Evolutionary conservation across 2,888 invertebrate genomes (phyloP).

Genomic region (Brachycybe producta): DNA sequence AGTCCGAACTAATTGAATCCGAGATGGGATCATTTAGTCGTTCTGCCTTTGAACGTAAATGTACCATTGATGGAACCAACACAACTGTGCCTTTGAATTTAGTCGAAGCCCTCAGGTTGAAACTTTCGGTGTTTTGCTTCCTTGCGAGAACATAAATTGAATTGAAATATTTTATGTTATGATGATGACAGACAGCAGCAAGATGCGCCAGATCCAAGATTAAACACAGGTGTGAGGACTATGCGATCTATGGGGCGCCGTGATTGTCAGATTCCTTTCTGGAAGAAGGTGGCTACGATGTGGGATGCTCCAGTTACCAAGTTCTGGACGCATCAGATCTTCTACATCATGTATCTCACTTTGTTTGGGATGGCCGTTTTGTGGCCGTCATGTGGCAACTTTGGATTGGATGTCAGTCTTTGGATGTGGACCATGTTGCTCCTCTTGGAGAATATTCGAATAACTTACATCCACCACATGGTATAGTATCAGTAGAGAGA

Average conservation of each 20-base stretch:
- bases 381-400: conserved; percentile 33
- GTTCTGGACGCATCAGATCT: conserved; percentile 31
- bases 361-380: conserved; percentile 28
- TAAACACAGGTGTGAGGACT: too few relatives aligned
- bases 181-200: background rate
- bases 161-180: background rate
- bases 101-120: background rate
- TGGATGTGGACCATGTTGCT: conserved; percentile 25
- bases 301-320: conserved; percentile 36
- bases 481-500: conserved; percentile 17
- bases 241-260: too few relatives aligned
- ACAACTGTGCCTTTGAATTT: background rate
- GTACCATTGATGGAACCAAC: background rate
- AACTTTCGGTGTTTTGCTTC: background rate
- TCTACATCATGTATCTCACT: conserved; percentile 26
- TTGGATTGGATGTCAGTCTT: conserved; percentile 28
- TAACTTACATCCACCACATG: conserved; percentile 24
- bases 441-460: conserved; percentile 20
- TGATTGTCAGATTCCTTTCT: too few relatives aligned
- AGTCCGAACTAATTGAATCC: too few relatives aligned
- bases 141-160: background rate
- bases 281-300: conserved; percentile 28
- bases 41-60: background rate
- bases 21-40: background rate
- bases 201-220: background rate